Percentiles rank a stretch among this genome's conserved stretches.
Conservation (phyloP, 2,888 invertebrate species). For the Athrips mouffetella region DNA sequence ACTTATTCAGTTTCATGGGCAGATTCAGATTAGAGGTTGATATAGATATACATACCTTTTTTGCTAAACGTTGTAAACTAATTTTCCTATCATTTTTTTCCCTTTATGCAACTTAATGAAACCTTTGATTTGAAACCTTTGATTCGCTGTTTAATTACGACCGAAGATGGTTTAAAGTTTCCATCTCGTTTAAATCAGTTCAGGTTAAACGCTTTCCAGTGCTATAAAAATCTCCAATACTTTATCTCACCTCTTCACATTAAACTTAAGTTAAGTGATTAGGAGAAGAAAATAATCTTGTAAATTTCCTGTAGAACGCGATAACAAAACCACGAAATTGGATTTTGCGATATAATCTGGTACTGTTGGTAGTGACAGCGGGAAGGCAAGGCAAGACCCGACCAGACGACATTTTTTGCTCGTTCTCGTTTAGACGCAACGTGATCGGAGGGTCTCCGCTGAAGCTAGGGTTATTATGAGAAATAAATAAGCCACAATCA, state of each 20-base stretch:
- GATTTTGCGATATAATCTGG: slow-evolving; percentile 75
- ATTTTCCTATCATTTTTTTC: no score
- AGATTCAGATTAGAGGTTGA: no score
- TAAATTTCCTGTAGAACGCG: slow-evolving; percentile 60
- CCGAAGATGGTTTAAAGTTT: slow-evolving; percentile 1
- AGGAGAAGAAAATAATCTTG: slow-evolving; percentile 56
- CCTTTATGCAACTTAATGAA: not conserved
- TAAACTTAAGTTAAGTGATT: slow-evolving; percentile 36
- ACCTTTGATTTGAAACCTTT: no score
- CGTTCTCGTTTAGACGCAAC: slow-evolving; percentile 13
- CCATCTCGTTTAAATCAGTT: slow-evolving; percentile 1
- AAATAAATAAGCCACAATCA: slow-evolving; percentile 7
- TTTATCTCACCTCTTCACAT: slow-evolving; percentile 19
- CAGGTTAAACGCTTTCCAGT: not conserved
- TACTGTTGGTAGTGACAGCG: slow-evolving; percentile 59
- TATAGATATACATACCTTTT: no score
- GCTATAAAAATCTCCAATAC: slow-evolving; percentile 12
- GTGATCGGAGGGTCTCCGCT: not conserved
- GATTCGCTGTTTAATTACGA: not conserved
- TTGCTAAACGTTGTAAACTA: not conserved
- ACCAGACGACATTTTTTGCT: slow-evolving; percentile 44
- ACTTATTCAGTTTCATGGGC: no score
- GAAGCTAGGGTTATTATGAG: slow-evolving; percentile 4
- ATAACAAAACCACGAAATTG: slow-evolving; percentile 77
- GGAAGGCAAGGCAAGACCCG: slow-evolving; percentile 34